These are phyloP conservation scores for Tolmerus cingulatus DNA, from an alignment of 2,888 invertebrate species.

Conservation along the genomic window DNA sequence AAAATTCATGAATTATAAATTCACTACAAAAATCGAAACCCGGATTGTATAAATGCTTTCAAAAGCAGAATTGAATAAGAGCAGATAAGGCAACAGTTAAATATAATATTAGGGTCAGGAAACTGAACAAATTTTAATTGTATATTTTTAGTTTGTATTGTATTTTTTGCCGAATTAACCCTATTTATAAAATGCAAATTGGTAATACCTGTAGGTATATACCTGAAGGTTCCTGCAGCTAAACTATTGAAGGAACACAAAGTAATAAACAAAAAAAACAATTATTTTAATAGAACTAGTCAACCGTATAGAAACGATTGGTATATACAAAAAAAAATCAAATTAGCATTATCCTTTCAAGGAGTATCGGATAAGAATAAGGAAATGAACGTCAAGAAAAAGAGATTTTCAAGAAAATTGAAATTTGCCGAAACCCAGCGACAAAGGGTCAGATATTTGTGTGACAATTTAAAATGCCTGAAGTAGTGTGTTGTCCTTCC, in stretches of 20 bases:
- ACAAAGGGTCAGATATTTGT: constrained; percentile 14
- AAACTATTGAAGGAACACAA: neutral
- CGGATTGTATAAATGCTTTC: no score
- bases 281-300: neutral
- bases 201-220: no score
- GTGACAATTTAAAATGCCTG: constrained; percentile 25
- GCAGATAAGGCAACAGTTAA: no score
- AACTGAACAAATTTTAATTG: neutral
- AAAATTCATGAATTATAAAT: no score
- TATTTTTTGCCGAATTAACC: neutral
- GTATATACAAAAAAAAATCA: neutral
- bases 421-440: neutral
- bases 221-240: no score
- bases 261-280: neutral
- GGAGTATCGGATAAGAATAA: neutral
- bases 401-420: constrained; percentile 27
- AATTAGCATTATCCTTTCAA: constrained; percentile 35
- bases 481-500: neutral
- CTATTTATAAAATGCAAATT: neutral
- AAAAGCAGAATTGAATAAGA: no score
- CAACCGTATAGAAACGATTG: neutral
- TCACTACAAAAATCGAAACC: no score
- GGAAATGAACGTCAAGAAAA: constrained; percentile 23
- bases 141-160: neutral
- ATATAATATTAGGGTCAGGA: no score